Conservation (phyloP, 2,888 invertebrate genomes). For the Latrodectus hesperus region DNA sequence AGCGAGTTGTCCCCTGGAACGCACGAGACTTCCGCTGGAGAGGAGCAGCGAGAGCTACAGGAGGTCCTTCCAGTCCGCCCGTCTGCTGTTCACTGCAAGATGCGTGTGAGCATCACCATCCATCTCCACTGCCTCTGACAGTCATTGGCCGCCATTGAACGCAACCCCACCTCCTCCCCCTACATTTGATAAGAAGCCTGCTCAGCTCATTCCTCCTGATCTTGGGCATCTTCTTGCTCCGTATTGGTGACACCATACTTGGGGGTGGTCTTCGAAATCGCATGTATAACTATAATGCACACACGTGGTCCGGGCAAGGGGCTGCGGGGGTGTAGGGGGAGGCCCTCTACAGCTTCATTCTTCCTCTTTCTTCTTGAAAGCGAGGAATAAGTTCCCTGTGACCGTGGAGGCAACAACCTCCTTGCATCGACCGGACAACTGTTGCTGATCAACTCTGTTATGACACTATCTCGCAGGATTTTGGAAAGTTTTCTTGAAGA, state of each 20-base stretch:
- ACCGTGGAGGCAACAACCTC: slow-evolving; percentile 26
- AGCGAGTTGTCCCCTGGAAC: not conserved
- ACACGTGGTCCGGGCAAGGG: slow-evolving; percentile 1
- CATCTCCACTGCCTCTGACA: slow-evolving; percentile 59
- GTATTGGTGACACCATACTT: not conserved
- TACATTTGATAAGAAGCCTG: slow-evolving; percentile 30
- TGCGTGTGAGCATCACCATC: slow-evolving; percentile 66
- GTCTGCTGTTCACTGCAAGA: slow-evolving; percentile 61
- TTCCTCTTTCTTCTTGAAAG: slow-evolving; percentile 35
- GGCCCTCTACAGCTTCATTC: not conserved
- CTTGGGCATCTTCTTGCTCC: not conserved
- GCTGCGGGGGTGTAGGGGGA: slow-evolving; percentile 1
- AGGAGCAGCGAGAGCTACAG: slow-evolving; percentile 27
- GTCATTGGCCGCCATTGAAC: slow-evolving; percentile 66
- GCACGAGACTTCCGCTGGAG: slow-evolving; percentile 1
- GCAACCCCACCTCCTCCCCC: slow-evolving; percentile 6
- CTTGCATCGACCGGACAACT: slow-evolving; percentile 67
- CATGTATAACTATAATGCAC: slow-evolving; percentile 24
- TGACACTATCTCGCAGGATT: not conserved
- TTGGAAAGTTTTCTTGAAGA: not conserved
- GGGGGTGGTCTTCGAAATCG: slow-evolving; percentile 13
- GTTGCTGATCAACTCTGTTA: slow-evolving; percentile 46
- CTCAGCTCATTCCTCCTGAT: slow-evolving; percentile 4
- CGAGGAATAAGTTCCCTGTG: slow-evolving; percentile 21
- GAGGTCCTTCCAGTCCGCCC: slow-evolving; percentile 37